Conservation (phyloP, 2,797 vertebrate species). For the Leptatherina wallacei region DNA sequence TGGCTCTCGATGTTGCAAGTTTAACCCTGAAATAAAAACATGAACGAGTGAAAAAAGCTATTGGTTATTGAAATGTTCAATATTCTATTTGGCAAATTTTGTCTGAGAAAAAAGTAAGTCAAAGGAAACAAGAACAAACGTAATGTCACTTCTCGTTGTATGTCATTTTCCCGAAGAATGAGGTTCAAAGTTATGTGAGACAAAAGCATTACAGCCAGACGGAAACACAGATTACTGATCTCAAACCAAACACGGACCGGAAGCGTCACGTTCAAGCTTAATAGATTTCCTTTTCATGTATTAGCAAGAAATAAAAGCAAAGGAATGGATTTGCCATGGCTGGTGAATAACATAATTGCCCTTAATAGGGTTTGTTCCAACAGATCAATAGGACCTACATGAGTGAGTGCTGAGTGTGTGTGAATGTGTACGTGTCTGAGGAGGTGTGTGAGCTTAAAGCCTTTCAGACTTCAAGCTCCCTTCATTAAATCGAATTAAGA, state of each 20-base stretch:
- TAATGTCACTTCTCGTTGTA: constrained; percentile 27
- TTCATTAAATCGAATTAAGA: constrained; percentile 85
- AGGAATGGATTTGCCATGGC: constrained; percentile 79
- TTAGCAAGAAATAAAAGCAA: constrained; percentile 75
- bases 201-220: constrained; percentile 57
- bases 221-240: constrained; percentile 73
- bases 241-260: constrained; percentile 69
- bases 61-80: not conserved
- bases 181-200: constrained; percentile 54
- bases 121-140: constrained; percentile 28
- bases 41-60: not conserved
- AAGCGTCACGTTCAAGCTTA: constrained; percentile 76
- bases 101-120: constrained; percentile 11
- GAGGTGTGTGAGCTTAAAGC: constrained; percentile 70
- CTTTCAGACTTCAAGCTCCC: constrained; percentile 72
- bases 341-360: constrained; percentile 76
- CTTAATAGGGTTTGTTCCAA: constrained; percentile 79
- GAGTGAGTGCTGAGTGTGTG: constrained; percentile 59
- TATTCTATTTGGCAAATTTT: constrained; percentile 14
- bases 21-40: constrained; percentile 23
- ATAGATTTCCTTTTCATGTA: constrained; percentile 75
- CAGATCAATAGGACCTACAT: constrained; percentile 78
- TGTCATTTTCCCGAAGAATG: constrained; percentile 21
- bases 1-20: constrained; percentile 17
- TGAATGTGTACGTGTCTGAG: constrained; percentile 56